These are phyloP conservation scores for Drosophila pachea DNA, from an alignment of 1,140 invertebrate genomes.

Conservation along the genomic window DNA sequence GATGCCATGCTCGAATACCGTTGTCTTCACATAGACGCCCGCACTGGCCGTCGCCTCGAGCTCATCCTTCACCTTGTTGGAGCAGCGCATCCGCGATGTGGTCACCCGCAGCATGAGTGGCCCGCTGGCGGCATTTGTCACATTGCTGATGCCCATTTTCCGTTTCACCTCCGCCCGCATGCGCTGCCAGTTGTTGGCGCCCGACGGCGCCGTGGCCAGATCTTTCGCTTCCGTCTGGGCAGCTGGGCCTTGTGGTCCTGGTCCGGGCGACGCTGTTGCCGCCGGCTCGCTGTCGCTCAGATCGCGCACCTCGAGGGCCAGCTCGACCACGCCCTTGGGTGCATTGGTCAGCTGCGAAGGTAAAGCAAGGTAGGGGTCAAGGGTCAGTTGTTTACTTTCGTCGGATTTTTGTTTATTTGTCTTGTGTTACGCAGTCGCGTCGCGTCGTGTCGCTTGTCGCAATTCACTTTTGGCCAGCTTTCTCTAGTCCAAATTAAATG, in stretches of 20 bases:
- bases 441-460: constrained; percentile 11
- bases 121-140: constrained; percentile 20
- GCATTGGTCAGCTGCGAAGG: constrained; percentile 59
- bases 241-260: too few species aligned
- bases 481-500: constrained; percentile 36
- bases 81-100: constrained; percentile 72
- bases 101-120: constrained; percentile 60
- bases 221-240: constrained; percentile 4
- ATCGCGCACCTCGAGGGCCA: constrained; percentile 69
- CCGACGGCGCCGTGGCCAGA: background rate
- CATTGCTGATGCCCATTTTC: constrained; percentile 73
- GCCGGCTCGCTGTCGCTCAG: constrained; percentile 31
- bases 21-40: constrained; percentile 86
- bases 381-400: constrained; percentile 12
- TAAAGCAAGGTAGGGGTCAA: background rate
- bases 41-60: constrained; percentile 66
- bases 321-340: constrained; percentile 68
- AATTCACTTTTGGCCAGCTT: constrained; percentile 34
- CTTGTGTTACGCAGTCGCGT: constrained; percentile 16
- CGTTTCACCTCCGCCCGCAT: constrained; percentile 68
- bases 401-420: constrained; percentile 17
- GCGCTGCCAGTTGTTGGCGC: constrained; percentile 63
- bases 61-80: constrained; percentile 77
- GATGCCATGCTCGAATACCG: constrained; percentile 84
- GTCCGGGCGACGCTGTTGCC: background rate